These are phyloP conservation scores for Theretra japonica DNA, from an alignment of 2,888 invertebrate genomes.

Conservation along the genomic window DNA sequence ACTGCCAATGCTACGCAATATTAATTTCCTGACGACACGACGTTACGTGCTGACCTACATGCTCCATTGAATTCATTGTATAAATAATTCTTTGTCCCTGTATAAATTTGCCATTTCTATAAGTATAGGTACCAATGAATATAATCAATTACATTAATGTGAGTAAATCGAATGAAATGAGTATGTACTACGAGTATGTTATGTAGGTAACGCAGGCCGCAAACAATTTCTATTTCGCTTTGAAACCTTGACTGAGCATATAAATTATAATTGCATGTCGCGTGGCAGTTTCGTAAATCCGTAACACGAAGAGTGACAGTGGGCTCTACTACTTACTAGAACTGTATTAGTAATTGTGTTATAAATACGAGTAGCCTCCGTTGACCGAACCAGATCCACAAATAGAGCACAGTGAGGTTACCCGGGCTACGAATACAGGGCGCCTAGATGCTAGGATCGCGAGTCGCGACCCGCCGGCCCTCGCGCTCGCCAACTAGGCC, in stretches of 20 bases:
- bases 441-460: slow-evolving; percentile 64
- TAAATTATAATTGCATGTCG: slow-evolving; percentile 6
- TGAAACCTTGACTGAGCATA: slow-evolving; percentile 19
- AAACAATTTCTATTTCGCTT: slow-evolving; percentile 3
- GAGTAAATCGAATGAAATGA: neutral
- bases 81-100: slow-evolving; percentile 35
- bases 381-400: slow-evolving; percentile 52
- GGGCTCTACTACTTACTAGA: neutral
- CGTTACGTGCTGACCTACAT: slow-evolving; percentile 60
- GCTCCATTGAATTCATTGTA: slow-evolving; percentile 55
- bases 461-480: slow-evolving; percentile 58
- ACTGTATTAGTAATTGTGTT: slow-evolving; percentile 37
- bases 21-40: slow-evolving; percentile 59
- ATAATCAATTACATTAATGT: slow-evolving; percentile 7
- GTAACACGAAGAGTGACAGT: slow-evolving; percentile 7
- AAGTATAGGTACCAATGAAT: slow-evolving; percentile 9
- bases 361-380: slow-evolving; percentile 46
- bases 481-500: slow-evolving; percentile 72
- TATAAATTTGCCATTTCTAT: slow-evolving; percentile 11
- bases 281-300: neutral
- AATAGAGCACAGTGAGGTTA: slow-evolving; percentile 66
- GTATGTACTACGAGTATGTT: too few relatives aligned
- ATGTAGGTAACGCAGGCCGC: neutral
- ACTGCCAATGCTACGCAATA: slow-evolving; percentile 59
- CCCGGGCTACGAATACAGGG: slow-evolving; percentile 62